Base-by-base conservation (phyloP, 2,113 vertebrate species). In the Antidorcas marsupialis region DNA sequence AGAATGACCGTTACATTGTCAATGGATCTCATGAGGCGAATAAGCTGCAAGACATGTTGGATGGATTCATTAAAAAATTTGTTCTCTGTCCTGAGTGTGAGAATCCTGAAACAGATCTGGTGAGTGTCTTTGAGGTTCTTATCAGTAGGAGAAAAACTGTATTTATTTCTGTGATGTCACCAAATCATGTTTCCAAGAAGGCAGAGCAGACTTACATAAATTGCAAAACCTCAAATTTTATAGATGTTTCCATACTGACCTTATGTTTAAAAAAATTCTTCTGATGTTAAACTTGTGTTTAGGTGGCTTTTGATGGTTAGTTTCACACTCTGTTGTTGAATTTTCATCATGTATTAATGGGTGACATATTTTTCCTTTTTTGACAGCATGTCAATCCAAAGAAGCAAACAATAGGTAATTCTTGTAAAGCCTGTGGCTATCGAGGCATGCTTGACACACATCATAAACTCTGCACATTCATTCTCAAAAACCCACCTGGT, bases 1-100 rank as follows among this genome's bases (percentile, higher is more conserved):
- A 99, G 99, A 99, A 99, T 98, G 99, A 99, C 99, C 99, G 99
- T 99, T 99, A 99, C 99, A 99, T 99, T 99, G 99, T 99, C 99
- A 99, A 99, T 98, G 99, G 99, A 99, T 99, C 99, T 99, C 99
- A 99, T 98, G 99, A 99, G 99, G 99, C 99, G 98, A 99, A 99
- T 99, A 99, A 99, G 99, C 99, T 99, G 99, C 99, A 99, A 99
- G 99, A 99, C 99, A 99, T 99, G 99, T 99, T 99, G 98, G 99
- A 99, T 99, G 99, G 99, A 99, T 99, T 99, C 99, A 99, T 99
- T 99, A 99, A 99, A 99, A 99, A 99, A 99, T 99, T 99, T 99
- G 99, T 99, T 99, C 99, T 99, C 99, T 99, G 99, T 99, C 99
- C 99, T 95, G 99, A 99, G 99, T 99, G 99, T 98, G 99, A 99